A percentile compares a stretch with the other conserved stretches of the same genome.
These are phyloP conservation scores for Mycteria americana DNA, from an alignment of 2,797 vertebrate species.

Conservation along the genomic window DNA sequence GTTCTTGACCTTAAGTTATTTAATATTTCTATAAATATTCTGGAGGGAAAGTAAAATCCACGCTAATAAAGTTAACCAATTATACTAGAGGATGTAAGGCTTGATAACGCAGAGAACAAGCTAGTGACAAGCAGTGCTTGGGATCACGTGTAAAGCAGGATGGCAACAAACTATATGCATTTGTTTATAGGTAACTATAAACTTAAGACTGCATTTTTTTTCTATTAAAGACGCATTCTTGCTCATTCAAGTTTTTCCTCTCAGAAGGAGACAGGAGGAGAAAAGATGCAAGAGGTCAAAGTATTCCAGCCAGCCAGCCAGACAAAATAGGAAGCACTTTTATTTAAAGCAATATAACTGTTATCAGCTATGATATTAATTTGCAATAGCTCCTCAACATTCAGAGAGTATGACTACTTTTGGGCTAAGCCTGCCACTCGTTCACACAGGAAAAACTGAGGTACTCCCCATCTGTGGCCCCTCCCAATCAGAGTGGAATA, in stretches of 20 bases:
- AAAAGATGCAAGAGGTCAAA: not conserved
- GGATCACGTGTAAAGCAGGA: not conserved
- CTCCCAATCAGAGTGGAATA: not conserved
- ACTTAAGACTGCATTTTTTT: not conserved
- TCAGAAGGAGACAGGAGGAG: not conserved
- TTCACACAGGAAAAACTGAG: not conserved
- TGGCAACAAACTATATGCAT: not conserved
- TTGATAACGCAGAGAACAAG: not conserved
- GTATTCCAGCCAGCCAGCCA: not conserved
- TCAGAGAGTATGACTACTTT: not conserved
- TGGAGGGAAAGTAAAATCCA: not conserved
- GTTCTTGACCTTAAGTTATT: not conserved
- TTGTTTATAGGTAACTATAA: not conserved
- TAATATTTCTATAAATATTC: not conserved
- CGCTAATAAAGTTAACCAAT: not conserved
- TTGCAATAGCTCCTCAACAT: not conserved
- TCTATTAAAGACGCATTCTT: not conserved
- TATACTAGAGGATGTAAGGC: not conserved
- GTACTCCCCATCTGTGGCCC: fast-evolving
- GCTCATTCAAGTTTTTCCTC: not conserved
- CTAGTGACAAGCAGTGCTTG: not conserved
- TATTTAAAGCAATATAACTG: not conserved
- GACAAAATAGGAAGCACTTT: not conserved
- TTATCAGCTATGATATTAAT: not conserved
- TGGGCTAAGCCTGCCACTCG: not conserved